Conservation (phyloP, 2,797 vertebrate species). For the Phrynocephalus guinanensis region DNA sequence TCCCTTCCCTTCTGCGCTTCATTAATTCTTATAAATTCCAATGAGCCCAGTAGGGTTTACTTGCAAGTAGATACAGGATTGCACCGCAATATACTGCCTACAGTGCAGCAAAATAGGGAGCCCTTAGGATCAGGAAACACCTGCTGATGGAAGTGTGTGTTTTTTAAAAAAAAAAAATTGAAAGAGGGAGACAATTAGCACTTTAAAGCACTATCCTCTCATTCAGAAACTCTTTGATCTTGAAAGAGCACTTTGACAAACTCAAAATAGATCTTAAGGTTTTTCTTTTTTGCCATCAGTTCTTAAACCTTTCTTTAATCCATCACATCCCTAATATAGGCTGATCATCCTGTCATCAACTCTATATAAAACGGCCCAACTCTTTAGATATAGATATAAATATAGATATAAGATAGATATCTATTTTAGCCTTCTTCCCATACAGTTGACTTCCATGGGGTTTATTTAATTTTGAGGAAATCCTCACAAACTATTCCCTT, state of each 20-base stretch:
- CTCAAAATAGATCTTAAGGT: constrained; percentile 51
- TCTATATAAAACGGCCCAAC: neutral
- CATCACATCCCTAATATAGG: constrained; percentile 1
- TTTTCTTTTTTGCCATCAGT: neutral
- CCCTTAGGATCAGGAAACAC: constrained; percentile 36
- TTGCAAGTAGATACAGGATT: neutral
- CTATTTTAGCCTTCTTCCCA: constrained; percentile 9
- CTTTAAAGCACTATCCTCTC: constrained; percentile 51
- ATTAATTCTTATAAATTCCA: neutral
- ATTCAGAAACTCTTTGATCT: constrained; percentile 58
- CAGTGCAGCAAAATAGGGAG: constrained; percentile 30
- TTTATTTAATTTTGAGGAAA: constrained; percentile 33
- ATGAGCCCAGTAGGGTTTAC: neutral
- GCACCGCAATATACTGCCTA: neutral
- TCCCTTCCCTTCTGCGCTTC: neutral
- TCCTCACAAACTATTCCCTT: neutral
- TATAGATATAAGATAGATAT: too few relatives aligned
- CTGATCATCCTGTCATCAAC: constrained; percentile 1
- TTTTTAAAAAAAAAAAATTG: constrained; percentile 8
- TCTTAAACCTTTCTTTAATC: constrained; percentile 47
- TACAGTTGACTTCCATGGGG: neutral
- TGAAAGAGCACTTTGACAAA: constrained; percentile 55
- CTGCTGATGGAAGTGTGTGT: constrained; percentile 17
- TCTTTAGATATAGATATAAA: neutral
- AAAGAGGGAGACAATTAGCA: constrained; percentile 54